A percentile compares a stretch with the other conserved stretches of the same genome.
phyloP scores from a whole-genome alignment of 2,888 invertebrate species.

The Fragum fragum region DNA sequence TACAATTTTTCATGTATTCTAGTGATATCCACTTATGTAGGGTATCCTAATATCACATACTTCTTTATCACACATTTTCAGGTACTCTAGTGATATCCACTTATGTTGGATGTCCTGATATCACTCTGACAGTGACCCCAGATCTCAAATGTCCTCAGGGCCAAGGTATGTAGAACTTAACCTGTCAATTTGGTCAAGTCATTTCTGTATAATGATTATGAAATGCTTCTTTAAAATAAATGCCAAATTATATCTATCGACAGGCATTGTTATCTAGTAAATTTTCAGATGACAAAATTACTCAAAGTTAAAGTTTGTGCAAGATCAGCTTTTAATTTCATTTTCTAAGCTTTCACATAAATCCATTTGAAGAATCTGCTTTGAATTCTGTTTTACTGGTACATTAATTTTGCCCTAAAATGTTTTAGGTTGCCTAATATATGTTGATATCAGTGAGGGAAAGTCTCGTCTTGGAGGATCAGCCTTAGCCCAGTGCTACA shows the following conservation, averaged over 20 bases:
- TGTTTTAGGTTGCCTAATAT: slow-evolving; percentile 90
- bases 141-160: slow-evolving; percentile 92
- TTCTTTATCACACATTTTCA: slow-evolving; percentile 84
- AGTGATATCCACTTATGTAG: slow-evolving; percentile 98
- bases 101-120: slow-evolving; percentile 97
- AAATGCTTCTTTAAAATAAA: not conserved
- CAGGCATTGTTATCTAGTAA: no score
- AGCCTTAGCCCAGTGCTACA: slow-evolving; percentile 96
- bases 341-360: no score
- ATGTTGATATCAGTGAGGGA: slow-evolving; percentile 92
- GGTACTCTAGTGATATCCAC: slow-evolving; percentile 98
- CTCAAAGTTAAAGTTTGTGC: no score
- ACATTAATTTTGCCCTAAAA: no score
- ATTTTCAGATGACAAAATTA: no score
- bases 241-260: no score
- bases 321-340: no score
- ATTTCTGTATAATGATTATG: not conserved
- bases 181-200: not conserved
- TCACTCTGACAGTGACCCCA: slow-evolving; percentile 94
- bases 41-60: slow-evolving; percentile 97
- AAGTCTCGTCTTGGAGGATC: slow-evolving; percentile 92
- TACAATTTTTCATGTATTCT: no score
- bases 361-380: no score
- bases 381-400: no score
- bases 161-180: slow-evolving; percentile 74